phyloP scores from a whole-genome alignment of 2,888 invertebrate genomes.

The Molorchus minor region DNA sequence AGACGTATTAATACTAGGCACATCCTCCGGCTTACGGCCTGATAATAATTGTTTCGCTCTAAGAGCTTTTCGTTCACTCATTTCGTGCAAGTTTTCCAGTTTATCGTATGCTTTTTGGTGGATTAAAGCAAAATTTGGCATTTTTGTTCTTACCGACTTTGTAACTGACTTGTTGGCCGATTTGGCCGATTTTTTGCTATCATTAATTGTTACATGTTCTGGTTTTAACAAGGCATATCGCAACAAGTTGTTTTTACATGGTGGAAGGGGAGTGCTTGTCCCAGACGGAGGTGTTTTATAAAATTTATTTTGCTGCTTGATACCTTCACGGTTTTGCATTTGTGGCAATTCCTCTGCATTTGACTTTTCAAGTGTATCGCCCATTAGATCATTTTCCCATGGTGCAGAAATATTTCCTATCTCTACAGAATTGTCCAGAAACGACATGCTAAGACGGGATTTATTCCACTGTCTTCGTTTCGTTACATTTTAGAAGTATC shows the following conservation, averaged over 20 bases:
- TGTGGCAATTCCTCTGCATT: not conserved
- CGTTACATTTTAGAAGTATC: constrained; percentile 16
- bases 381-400: constrained; percentile 7
- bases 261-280: constrained; percentile 25
- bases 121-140: constrained; percentile 76
- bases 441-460: constrained; percentile 23
- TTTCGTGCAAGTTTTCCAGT: constrained; percentile 75
- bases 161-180: constrained; percentile 19
- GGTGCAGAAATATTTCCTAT: constrained; percentile 23
- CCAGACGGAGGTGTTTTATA: constrained; percentile 4
- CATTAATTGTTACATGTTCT: constrained; percentile 9
- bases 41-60: constrained; percentile 62
- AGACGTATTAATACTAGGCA: constrained; percentile 13
- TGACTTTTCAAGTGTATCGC: not conserved
- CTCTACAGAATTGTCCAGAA: constrained; percentile 20
- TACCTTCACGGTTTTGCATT: not conserved
- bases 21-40: constrained; percentile 45
- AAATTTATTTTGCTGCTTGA: too few relatives aligned
- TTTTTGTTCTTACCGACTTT: constrained; percentile 54
- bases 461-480: constrained; percentile 30
- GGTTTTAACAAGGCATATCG: constrained; percentile 2
- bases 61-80: constrained; percentile 64
- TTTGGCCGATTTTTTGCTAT: constrained; percentile 20
- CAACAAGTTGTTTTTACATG: not conserved
- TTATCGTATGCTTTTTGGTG: constrained; percentile 72